phyloP scores from a whole-genome alignment of 1,140 invertebrate species.

The Atta colombica region DNA sequence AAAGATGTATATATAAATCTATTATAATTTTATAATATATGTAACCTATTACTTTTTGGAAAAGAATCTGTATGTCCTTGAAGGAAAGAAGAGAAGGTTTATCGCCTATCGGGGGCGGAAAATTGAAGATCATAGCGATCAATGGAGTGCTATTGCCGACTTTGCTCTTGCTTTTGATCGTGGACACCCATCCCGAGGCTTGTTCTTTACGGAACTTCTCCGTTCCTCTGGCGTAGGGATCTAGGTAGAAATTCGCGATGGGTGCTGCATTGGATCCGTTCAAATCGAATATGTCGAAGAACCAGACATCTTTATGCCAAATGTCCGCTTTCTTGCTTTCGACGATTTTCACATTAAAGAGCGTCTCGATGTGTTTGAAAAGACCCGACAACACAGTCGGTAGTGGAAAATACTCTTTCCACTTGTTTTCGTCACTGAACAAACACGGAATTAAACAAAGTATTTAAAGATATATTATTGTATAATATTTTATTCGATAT shows the following conservation, averaged over 20 bases:
- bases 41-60: constrained; percentile 89
- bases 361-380: constrained; percentile 90
- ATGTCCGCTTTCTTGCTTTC: constrained; percentile 88
- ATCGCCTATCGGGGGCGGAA: constrained; percentile 88
- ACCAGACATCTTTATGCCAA: constrained; percentile 95
- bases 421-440: constrained; percentile 89
- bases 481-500: background rate
- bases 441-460: background rate
- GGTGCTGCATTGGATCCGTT: constrained; percentile 88
- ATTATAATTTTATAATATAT: constrained; percentile 10
- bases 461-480: background rate
- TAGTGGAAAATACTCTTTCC: constrained; percentile 94
- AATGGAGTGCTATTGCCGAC: constrained; percentile 89
- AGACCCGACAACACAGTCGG: constrained; percentile 92
- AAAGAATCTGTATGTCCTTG: constrained; percentile 91
- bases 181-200: constrained; percentile 90
- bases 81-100: constrained; percentile 92
- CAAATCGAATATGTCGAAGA: constrained; percentile 93
- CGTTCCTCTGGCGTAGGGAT: constrained; percentile 91
- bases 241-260: constrained; percentile 93
- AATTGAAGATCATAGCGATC: constrained; percentile 94
- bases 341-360: constrained; percentile 95
- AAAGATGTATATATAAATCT: background rate
- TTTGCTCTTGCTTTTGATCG: constrained; percentile 90
- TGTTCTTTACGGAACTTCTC: constrained; percentile 88